Conservation (phyloP, 2,888 invertebrate genomes). For the Glyphotaelius pellucidus region DNA sequence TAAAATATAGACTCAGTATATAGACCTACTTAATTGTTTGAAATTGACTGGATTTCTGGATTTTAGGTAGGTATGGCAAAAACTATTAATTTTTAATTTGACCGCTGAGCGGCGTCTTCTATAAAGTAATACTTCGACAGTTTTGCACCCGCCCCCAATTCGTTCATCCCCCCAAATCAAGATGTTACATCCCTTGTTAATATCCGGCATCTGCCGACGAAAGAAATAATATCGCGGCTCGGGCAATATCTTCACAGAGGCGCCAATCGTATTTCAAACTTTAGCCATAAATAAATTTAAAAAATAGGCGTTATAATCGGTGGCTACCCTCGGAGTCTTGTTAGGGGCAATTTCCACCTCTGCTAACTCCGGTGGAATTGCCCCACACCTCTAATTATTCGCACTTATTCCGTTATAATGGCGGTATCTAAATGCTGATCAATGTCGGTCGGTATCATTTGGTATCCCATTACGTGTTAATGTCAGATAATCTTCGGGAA, state of each 20-base stretch:
- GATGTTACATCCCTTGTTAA: constrained; percentile 49
- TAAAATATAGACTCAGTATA: too few relatives aligned
- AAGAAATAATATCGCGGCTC: constrained; percentile 5
- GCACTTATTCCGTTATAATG: constrained; percentile 27
- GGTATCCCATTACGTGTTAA: constrained; percentile 24
- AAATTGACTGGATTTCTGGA: background rate
- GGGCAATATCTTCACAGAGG: constrained; percentile 18
- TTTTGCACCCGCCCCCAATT: constrained; percentile 27
- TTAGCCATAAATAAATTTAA: background rate
- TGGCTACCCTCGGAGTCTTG: constrained; percentile 44
- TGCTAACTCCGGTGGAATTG: constrained; percentile 48
- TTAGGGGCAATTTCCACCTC: constrained; percentile 24
- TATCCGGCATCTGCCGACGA: constrained; percentile 44
- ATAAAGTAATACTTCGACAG: constrained; percentile 2
- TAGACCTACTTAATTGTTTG: background rate
- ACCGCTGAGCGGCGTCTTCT: background rate
- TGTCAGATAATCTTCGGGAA: constrained; percentile 7
- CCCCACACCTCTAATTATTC: constrained; percentile 48
- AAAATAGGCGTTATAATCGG: constrained; percentile 33
- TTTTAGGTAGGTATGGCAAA: background rate
- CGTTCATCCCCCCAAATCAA: constrained; percentile 44
- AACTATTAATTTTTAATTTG: background rate
- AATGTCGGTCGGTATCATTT: constrained; percentile 29
- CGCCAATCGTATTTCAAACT: constrained; percentile 19
- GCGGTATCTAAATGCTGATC: constrained; percentile 13